Percentiles rank a stretch among this genome's conserved stretches.
Evolutionary conservation across 2,888 invertebrate species (phyloP).

Genomic region (Uropetala carovei): DNA sequence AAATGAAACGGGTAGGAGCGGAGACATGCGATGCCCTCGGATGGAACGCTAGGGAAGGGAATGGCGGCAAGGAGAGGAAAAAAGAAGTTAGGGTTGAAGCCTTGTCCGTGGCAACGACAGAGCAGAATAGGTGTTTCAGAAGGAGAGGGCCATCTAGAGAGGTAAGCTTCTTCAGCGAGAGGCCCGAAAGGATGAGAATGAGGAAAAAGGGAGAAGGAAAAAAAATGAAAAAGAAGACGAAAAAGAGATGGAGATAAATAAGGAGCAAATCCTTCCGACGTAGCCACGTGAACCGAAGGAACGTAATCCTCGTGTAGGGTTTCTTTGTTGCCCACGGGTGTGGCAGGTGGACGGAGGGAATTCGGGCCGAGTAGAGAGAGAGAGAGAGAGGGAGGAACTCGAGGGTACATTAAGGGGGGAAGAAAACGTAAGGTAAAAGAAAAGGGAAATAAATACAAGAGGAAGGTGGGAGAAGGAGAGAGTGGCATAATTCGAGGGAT

Average conservation of each 20-base stretch:
- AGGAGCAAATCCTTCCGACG: background rate
- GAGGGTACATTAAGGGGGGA: background rate
- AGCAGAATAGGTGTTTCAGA: background rate
- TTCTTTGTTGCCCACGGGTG: background rate
- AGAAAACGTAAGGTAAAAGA: background rate
- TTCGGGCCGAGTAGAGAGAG: background rate
- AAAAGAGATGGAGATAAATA: background rate
- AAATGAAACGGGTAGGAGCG: background rate
- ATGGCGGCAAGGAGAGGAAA: background rate
- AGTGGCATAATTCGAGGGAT: background rate
- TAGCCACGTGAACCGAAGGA: background rate
- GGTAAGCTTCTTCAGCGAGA: conserved; percentile 43
- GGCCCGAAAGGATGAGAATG: background rate
- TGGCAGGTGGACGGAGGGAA: background rate
- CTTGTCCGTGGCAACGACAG: no score
- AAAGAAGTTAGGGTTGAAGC: background rate
- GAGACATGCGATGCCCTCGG: background rate
- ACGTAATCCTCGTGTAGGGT: background rate
- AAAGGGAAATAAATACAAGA: background rate
- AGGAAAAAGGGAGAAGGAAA: conserved; percentile 8
- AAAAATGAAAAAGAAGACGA: background rate
- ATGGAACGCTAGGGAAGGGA: background rate
- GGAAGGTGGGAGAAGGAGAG: background rate
- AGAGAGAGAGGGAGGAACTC: background rate
- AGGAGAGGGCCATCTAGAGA: background rate